Percentiles rank a stretch among this genome's conserved stretches.
Conservation (phyloP, 2,888 invertebrate species). For the Cloeon dipterum region DNA sequence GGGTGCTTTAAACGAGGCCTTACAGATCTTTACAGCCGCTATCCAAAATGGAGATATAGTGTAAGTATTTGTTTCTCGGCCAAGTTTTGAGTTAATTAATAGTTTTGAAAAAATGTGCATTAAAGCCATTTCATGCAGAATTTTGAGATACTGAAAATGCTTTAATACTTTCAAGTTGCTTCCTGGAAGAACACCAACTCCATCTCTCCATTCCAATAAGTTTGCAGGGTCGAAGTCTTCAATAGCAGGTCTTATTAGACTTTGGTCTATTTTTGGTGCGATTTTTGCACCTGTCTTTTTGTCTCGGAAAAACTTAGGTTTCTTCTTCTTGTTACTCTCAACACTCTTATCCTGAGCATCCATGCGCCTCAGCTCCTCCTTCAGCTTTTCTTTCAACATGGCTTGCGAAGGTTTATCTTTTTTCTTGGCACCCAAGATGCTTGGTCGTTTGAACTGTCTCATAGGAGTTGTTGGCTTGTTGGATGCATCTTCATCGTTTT, state of each 20-base stretch:
- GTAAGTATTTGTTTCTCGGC: too few species aligned
- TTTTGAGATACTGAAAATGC: too few species aligned
- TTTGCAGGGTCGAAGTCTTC: conserved; percentile 24
- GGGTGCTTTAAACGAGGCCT: too few species aligned
- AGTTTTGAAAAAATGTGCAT: too few species aligned
- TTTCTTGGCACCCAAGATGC: neutral
- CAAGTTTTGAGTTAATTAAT: too few species aligned
- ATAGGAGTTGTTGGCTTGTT: too few species aligned
- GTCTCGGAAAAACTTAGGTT: neutral
- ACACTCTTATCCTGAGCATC: neutral
- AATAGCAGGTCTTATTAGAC: conserved; percentile 1
- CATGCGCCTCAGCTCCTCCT: too few species aligned
- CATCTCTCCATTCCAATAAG: conserved; percentile 47
- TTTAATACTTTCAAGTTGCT: conserved; percentile 27
- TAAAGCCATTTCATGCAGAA: too few species aligned
- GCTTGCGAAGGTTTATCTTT: neutral
- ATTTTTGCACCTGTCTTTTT: neutral
- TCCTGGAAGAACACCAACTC: conserved; percentile 41
- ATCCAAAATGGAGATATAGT: too few species aligned
- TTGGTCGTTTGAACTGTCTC: neutral
- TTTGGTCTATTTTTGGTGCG: neutral
- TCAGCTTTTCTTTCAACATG: neutral
- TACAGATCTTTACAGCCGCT: too few species aligned
- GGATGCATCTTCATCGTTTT: neutral
- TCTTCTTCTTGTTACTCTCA: neutral